phyloP scores from a whole-genome alignment of 2,888 invertebrate genomes.

The Thymelicus lineola region DNA sequence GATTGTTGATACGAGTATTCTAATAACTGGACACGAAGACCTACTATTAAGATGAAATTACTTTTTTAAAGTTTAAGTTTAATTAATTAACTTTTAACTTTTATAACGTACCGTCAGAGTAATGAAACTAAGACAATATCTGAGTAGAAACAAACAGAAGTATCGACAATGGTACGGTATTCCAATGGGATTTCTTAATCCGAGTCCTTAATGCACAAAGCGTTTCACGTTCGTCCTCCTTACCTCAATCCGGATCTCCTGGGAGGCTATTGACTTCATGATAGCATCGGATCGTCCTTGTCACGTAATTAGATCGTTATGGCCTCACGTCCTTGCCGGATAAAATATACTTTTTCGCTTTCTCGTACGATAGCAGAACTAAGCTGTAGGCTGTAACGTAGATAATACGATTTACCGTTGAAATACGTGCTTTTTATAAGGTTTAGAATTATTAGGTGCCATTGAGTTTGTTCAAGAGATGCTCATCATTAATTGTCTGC shows the following conservation, averaged over 20 bases:
- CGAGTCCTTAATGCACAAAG: slow-evolving; percentile 23
- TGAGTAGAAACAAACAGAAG: not conserved
- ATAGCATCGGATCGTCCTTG: slow-evolving; percentile 31
- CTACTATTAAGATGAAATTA: too few species aligned
- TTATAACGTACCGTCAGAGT: too few species aligned
- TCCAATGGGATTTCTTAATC: slow-evolving; percentile 27
- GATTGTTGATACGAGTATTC: too few species aligned
- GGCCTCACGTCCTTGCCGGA: slow-evolving; percentile 58
- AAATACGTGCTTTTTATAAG: too few species aligned
- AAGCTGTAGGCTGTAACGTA: slow-evolving; percentile 3
- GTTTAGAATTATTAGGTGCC: too few species aligned
- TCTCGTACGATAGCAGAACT: slow-evolving; percentile 49
- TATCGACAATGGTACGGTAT: not conserved
- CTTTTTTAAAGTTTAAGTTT: too few species aligned
- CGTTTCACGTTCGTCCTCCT: slow-evolving; percentile 53
- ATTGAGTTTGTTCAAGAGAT: too few species aligned
- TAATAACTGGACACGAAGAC: too few species aligned
- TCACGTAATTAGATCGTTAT: slow-evolving; percentile 50
- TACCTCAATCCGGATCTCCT: slow-evolving; percentile 43
- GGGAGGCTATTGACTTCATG: slow-evolving; percentile 46
- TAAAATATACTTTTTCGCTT: slow-evolving; percentile 59
- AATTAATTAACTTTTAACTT: too few species aligned
- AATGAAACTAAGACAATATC: not conserved
- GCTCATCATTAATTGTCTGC: too few species aligned
- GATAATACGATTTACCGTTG: too few species aligned